Conservation (phyloP, 2,888 invertebrate genomes). For the Troides helena region DNA sequence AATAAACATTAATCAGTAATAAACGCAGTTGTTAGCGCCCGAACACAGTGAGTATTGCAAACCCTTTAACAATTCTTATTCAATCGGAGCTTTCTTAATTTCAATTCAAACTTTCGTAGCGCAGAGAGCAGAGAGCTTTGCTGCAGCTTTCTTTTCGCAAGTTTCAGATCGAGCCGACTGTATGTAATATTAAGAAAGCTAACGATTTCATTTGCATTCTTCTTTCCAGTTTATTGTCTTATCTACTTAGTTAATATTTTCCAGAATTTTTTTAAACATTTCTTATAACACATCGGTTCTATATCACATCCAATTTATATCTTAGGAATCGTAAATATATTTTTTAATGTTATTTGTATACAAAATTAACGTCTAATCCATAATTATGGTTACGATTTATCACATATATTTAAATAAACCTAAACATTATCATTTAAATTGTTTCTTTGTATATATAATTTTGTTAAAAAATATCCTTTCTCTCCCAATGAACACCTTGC, state of each 20-base stretch:
- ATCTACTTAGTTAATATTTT: not conserved
- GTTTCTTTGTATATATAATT: conserved; percentile 59
- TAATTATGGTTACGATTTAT: conserved; percentile 34
- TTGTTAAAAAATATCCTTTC: conserved; percentile 40
- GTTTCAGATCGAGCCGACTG: conserved; percentile 24
- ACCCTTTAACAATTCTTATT: conserved; percentile 54
- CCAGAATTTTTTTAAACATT: not conserved
- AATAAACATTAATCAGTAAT: conserved; percentile 76
- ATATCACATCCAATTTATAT: not conserved
- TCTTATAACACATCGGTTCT: no score
- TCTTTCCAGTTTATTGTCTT: conserved; percentile 2
- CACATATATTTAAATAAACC: conserved; percentile 57
- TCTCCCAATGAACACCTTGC: conserved; percentile 51
- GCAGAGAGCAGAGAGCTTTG: conserved; percentile 9
- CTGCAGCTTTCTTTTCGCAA: conserved; percentile 27
- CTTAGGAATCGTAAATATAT: not conserved
- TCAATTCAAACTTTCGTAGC: conserved; percentile 32
- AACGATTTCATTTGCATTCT: conserved; percentile 37
- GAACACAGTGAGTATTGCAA: conserved; percentile 74
- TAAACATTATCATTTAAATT: conserved; percentile 67
- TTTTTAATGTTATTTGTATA: not conserved
- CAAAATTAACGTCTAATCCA: no score
- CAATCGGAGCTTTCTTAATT: conserved; percentile 60
- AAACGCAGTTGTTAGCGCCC: conserved; percentile 71
- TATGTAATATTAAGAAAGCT: conserved; percentile 39